phyloP scores from a whole-genome alignment of 2,888 invertebrate genomes.

The Thysanoteuthis rhombus region DNA sequence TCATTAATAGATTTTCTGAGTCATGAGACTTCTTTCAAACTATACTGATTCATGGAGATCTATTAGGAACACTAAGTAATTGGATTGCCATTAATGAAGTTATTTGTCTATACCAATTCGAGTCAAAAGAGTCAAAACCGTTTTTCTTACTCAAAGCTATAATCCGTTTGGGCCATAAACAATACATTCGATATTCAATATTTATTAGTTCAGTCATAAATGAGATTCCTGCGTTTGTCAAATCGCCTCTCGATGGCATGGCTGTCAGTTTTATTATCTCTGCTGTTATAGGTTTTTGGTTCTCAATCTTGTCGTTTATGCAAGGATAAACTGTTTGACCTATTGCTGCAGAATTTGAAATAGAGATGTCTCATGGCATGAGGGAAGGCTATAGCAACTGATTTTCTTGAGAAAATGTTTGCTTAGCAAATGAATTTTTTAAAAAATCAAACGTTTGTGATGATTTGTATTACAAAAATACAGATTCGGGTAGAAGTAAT shows the following conservation, averaged over 20 bases:
- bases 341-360: neutral
- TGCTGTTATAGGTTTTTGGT: neutral
- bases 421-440: too few relatives aligned
- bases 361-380: too few relatives aligned
- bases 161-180: neutral
- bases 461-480: too few relatives aligned
- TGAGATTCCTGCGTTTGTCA: neutral
- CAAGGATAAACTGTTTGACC: neutral
- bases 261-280: slow-evolving; percentile 12
- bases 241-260: neutral
- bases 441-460: too few relatives aligned
- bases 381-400: too few relatives aligned
- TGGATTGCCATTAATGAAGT: neutral
- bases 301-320: too few relatives aligned
- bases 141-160: neutral
- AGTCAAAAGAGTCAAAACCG: neutral
- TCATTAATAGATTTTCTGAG: too few relatives aligned
- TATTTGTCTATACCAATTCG: neutral
- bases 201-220: neutral
- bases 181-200: neutral
- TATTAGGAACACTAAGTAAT: neutral
- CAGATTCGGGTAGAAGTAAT: too few relatives aligned
- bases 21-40: too few relatives aligned
- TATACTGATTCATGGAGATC: neutral
- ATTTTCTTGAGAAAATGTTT: too few relatives aligned